A percentile compares a stretch with the other conserved stretches of the same genome.
Evolutionary conservation across 2,113 vertebrate genomes (phyloP).

Genomic region (Dicaeum eximium): DNA sequence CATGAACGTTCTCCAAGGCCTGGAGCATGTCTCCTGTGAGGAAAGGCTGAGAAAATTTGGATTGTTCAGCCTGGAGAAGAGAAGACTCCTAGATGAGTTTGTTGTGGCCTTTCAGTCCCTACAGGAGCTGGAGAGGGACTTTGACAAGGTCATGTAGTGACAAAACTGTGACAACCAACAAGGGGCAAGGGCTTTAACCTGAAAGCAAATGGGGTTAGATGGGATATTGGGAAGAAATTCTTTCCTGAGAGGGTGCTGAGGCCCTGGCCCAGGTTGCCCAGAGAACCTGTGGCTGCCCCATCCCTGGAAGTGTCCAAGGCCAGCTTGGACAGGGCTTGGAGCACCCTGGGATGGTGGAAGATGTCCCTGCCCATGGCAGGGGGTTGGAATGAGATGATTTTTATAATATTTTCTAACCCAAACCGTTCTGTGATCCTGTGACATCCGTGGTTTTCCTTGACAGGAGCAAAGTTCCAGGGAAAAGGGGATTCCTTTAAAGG

Average conservation of each 20-base stretch:
- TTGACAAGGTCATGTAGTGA: not conserved
- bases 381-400: not conserved
- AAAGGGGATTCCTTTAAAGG: not conserved
- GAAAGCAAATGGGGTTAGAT: not conserved
- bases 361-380: not conserved
- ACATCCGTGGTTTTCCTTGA: accelerated
- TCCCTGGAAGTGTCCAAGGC: not conserved
- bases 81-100: not conserved
- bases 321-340: accelerated
- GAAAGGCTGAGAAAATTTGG: not conserved
- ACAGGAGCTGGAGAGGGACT: not conserved
- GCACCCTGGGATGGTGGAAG: accelerated
- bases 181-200: not conserved
- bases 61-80: not conserved
- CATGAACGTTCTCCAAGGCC: not conserved
- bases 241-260: accelerated
- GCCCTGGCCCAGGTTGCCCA: not conserved
- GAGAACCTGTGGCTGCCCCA: not conserved
- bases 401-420: not conserved
- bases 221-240: not conserved
- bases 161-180: not conserved
- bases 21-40: not conserved
- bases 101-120: not conserved
- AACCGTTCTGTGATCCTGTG: not conserved
- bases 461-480: not conserved